phyloP scores from a whole-genome alignment of 1,140 invertebrate species.

The Zaprionus ghesquierei region DNA sequence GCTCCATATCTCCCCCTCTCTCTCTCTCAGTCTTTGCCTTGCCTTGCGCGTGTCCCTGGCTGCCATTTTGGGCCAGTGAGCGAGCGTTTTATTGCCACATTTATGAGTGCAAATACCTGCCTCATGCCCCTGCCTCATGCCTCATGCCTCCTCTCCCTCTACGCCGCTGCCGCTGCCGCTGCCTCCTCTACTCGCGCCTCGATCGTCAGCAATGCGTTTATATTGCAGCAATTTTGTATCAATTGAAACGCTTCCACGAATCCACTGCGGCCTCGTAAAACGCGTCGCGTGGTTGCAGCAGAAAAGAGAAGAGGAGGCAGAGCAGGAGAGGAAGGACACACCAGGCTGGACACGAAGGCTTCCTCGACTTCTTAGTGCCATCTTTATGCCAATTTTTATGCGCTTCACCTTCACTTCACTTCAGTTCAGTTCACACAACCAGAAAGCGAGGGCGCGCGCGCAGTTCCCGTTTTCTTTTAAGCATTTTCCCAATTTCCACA shows the following conservation, averaged over 20 bases:
- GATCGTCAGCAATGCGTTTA: slow-evolving; percentile 77
- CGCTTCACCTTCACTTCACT: slow-evolving; percentile 61
- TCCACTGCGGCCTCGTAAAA: slow-evolving; percentile 55
- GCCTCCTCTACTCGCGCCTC: slow-evolving; percentile 10
- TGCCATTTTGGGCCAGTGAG: slow-evolving; percentile 35
- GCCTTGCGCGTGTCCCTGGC: slow-evolving; percentile 46
- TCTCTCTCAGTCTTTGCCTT: neutral
- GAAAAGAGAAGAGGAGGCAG: too few relatives aligned
- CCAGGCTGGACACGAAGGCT: too few relatives aligned
- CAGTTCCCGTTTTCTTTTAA: neutral
- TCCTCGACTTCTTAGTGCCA: slow-evolving; percentile 23
- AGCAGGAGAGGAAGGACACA: neutral
- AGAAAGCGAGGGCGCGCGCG: neutral
- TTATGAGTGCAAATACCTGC: slow-evolving; percentile 39
- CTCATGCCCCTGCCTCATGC: neutral
- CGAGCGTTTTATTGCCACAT: slow-evolving; percentile 66
- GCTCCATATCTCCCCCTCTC: too few relatives aligned
- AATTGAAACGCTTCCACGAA: slow-evolving; percentile 76
- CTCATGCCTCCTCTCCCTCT: neutral
- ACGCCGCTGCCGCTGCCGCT: neutral
- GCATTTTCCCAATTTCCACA: neutral
- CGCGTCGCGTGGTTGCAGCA: slow-evolving; percentile 61
- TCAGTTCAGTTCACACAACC: too few relatives aligned
- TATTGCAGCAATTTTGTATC: slow-evolving; percentile 79
- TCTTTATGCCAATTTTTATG: slow-evolving; percentile 71